Percentiles rank a stretch among this genome's conserved stretches.
phyloP scores from a whole-genome alignment of 2,797 vertebrate species.

The Dromococcyx pavoninus region DNA sequence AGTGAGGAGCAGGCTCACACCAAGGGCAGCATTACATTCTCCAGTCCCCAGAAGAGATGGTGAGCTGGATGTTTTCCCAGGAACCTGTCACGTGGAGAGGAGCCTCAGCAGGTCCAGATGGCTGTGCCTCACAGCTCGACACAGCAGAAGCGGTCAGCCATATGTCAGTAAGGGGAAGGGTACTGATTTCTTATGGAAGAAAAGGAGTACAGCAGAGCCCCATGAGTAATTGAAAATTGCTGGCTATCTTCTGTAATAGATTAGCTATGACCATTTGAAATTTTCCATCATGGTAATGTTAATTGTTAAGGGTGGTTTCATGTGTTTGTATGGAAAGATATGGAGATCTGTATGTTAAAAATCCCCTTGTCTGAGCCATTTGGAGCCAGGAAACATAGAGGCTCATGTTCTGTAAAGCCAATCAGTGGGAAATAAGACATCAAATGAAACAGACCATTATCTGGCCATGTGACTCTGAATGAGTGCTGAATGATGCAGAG shows the following conservation, averaged over 20 bases:
- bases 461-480: neutral
- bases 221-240: neutral
- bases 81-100: neutral
- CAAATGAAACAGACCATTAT: neutral
- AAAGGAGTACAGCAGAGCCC: neutral
- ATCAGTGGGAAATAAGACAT: neutral
- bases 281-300: neutral
- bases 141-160: neutral
- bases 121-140: neutral
- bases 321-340: neutral
- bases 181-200: neutral
- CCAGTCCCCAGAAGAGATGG: neutral
- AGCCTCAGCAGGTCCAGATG: neutral
- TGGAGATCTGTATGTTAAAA: neutral
- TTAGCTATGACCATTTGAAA: neutral
- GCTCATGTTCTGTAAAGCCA: neutral
- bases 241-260: neutral
- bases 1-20: neutral
- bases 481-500: neutral
- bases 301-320: neutral
- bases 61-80: neutral
- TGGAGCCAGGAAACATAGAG: neutral
- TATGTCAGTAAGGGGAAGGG: fast-evolving
- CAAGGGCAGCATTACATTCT: neutral
- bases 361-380: neutral